Evolutionary conservation across 2,797 vertebrate species (phyloP).

Genomic region (Cirrhinus mrigala): DNA sequence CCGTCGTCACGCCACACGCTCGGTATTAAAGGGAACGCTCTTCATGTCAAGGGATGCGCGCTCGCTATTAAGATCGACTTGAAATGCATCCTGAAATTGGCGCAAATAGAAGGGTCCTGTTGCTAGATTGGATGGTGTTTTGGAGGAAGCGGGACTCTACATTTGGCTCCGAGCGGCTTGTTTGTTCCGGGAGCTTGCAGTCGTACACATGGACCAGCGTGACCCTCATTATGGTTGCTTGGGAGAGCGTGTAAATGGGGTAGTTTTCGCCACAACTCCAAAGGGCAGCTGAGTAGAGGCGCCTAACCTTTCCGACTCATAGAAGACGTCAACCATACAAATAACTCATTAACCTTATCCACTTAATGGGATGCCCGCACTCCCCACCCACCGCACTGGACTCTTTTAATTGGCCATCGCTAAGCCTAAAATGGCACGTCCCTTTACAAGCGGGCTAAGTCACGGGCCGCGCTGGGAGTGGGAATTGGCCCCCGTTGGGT

Average conservation of each 20-base stretch:
- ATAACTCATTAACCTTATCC: conserved; percentile 89
- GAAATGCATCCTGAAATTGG: not conserved
- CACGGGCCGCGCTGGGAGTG: conserved; percentile 41
- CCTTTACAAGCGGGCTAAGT: conserved; percentile 50
- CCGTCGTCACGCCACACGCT: not conserved
- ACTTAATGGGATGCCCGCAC: conserved; percentile 78
- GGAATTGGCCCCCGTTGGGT: conserved; percentile 68
- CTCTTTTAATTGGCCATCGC: conserved; percentile 79
- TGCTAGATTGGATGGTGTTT: not conserved
- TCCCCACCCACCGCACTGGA: conserved; percentile 66
- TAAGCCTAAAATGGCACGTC: conserved; percentile 73
- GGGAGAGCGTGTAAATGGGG: conserved; percentile 75
- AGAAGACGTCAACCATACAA: conserved; percentile 84
- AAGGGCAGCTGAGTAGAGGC: conserved; percentile 81
- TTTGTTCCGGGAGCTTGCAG: conserved; percentile 66
- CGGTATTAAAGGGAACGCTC: not conserved
- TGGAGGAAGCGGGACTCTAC: conserved; percentile 59
- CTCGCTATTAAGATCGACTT: not conserved
- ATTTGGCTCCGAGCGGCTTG: conserved; percentile 31
- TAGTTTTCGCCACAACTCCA: conserved; percentile 70
- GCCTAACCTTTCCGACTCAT: conserved; percentile 82
- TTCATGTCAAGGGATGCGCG: not conserved
- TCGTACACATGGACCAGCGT: conserved; percentile 67
- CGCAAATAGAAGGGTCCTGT: not conserved
- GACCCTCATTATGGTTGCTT: conserved; percentile 81